A percentile compares a stretch with the other conserved stretches of the same genome.
phyloP scores from a whole-genome alignment of 2,797 vertebrate genomes.

The Enteromius unitaeniatus region DNA sequence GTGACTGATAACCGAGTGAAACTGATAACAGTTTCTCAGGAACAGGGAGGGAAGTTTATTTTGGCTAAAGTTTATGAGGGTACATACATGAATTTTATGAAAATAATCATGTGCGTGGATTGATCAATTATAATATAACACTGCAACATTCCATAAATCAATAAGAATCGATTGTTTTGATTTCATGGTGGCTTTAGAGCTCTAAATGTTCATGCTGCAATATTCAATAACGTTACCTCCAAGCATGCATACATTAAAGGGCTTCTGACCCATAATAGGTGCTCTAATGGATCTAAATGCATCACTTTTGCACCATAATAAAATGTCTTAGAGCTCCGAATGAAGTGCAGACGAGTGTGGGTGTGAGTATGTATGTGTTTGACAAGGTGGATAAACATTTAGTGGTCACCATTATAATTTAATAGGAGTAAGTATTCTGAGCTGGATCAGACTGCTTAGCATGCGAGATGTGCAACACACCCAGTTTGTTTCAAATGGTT shows the following conservation, averaged over 20 bases:
- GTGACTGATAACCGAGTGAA: not conserved
- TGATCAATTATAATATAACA: not conserved
- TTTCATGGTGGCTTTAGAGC: not conserved
- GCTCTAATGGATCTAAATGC: slow-evolving; percentile 19
- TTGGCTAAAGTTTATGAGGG: not conserved
- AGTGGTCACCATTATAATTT: slow-evolving; percentile 18
- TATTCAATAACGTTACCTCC: not conserved
- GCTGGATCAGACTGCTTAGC: not conserved
- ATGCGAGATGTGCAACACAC: slow-evolving; percentile 13
- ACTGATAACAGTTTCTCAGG: not conserved
- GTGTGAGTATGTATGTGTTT: slow-evolving; percentile 11
- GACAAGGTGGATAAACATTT: not conserved
- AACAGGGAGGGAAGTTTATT: not conserved
- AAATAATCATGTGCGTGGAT: not conserved
- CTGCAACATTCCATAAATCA: not conserved
- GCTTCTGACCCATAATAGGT: not conserved
- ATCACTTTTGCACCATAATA: slow-evolving; percentile 17
- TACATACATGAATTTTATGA: not conserved
- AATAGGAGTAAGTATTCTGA: slow-evolving; percentile 6
- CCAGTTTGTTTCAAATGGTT: slow-evolving; percentile 33
- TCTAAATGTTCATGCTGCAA: slow-evolving; percentile 5
- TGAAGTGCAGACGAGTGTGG: not conserved
- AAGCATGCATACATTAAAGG: slow-evolving; percentile 24
- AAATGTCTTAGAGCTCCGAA: not conserved
- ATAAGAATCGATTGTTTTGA: not conserved